Evolutionary conservation across 2,113 vertebrate species (phyloP).

Genomic region (Chionomys nivalis): DNA sequence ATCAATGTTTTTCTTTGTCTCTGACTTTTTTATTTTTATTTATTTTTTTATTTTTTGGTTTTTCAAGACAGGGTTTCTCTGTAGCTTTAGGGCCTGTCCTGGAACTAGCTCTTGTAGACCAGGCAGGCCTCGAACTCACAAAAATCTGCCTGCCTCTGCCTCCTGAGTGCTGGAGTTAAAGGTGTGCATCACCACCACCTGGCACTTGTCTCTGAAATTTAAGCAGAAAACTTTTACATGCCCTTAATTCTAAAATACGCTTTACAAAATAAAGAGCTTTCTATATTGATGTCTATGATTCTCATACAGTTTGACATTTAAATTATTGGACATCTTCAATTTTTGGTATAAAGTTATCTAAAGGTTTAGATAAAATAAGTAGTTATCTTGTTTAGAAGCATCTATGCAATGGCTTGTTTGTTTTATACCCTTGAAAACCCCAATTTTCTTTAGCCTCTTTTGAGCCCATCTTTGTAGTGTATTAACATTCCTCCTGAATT

Average conservation of each 20-base stretch:
- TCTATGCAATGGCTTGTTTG: background rate
- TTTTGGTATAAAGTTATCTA: background rate
- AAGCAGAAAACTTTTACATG: background rate
- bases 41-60: too few relatives aligned
- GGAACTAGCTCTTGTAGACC: too few relatives aligned
- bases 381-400: background rate
- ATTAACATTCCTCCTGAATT: background rate
- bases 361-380: background rate
- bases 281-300: background rate
- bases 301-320: background rate
- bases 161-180: too few relatives aligned
- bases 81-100: too few relatives aligned
- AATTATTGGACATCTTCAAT: background rate
- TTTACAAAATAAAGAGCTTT: background rate
- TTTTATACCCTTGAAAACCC: background rate
- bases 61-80: too few relatives aligned
- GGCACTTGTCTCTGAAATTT: background rate
- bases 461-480: background rate
- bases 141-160: too few relatives aligned
- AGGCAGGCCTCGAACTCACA: too few relatives aligned
- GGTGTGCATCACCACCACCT: too few relatives aligned
- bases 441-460: background rate
- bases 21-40: background rate
- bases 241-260: background rate
- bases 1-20: background rate